Conservation (phyloP, 2,797 vertebrate species). For the Cygnus olor region DNA sequence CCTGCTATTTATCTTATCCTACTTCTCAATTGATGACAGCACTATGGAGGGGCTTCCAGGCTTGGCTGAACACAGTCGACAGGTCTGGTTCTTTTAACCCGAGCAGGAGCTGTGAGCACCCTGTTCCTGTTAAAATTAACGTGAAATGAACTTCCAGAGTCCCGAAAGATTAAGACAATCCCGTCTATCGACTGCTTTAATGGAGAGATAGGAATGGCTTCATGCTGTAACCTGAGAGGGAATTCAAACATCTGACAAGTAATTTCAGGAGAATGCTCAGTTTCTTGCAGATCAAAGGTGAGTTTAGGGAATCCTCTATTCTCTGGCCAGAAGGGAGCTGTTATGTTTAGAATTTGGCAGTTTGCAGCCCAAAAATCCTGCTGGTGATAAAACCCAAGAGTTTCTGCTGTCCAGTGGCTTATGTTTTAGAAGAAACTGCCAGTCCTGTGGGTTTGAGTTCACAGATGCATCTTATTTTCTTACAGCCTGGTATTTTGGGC, state of each 20-base stretch:
- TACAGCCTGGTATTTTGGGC: not conserved
- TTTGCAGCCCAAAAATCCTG: not conserved
- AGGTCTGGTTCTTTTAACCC: not conserved
- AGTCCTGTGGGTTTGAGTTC: not conserved
- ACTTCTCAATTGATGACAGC: not conserved
- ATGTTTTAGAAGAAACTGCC: not conserved
- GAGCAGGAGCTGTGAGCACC: not conserved
- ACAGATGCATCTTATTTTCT: not conserved
- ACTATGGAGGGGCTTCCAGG: not conserved
- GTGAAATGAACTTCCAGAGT: not conserved
- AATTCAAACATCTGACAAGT: constrained; percentile 3
- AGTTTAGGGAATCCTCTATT: not conserved
- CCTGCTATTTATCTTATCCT: not conserved
- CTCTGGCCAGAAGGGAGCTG: not conserved
- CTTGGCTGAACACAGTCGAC: not conserved
- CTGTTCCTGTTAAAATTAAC: not conserved
- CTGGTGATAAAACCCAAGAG: not conserved
- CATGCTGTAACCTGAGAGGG: not conserved
- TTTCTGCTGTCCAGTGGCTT: not conserved
- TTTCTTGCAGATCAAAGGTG: constrained; percentile 1
- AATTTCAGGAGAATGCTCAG: not conserved
- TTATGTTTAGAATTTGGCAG: not conserved
- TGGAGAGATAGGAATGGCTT: constrained; percentile 8
- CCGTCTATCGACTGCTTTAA: not conserved
- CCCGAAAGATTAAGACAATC: not conserved